Base-by-base conservation (phyloP, 2,797 vertebrate genomes). In the Arctocebus calabarensis region DNA sequence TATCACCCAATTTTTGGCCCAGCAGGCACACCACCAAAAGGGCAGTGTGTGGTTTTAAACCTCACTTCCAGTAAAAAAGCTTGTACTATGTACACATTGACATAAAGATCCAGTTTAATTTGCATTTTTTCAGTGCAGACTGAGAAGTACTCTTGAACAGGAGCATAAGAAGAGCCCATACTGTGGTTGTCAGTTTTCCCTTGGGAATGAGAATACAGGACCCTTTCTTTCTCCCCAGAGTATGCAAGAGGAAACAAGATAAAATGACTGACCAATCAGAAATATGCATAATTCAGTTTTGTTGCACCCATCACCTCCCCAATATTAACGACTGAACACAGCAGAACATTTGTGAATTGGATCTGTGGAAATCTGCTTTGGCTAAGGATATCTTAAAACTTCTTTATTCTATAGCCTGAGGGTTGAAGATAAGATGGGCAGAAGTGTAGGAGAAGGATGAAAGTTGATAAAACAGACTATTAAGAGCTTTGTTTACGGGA, bases 61-160 rank as follows among this genome's bases (percentile, higher is more conserved):
- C 88, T 94, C 93, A 95, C 95, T 96, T 97, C 97, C 97, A 98
- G 97, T 98, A 97, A 97, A 98, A 97, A 98, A 97, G 94, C 96
- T 97, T 96, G 96, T 95, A 97, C 97, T 97, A 97, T 68, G 96
- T 93, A 98, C 96, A 97, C 96, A 66, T 84, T 96, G 83, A 98
- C 97, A 97, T 97, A 98, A 98, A 98, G 98, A 98, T 98, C 98
- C 98, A 98, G 98, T 98, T 98, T 98, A 97, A 97, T 97, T 98
- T 98, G 98, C 97, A 98, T 98, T 98, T 96, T 96, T 97, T 98
- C 98, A 98, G 98, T 98, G 98, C 98, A 98, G 98, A 98, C 96
- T 96, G 96, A 98, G 97, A 98, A 97, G 97, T 97, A 96, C 97
- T 95, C 85, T 95, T 89, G 88, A 97, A 97, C 75, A 93, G 34